Evolutionary conservation across 2,797 vertebrate species (phyloP).

Genomic region (Sebastes variabilis): DNA sequence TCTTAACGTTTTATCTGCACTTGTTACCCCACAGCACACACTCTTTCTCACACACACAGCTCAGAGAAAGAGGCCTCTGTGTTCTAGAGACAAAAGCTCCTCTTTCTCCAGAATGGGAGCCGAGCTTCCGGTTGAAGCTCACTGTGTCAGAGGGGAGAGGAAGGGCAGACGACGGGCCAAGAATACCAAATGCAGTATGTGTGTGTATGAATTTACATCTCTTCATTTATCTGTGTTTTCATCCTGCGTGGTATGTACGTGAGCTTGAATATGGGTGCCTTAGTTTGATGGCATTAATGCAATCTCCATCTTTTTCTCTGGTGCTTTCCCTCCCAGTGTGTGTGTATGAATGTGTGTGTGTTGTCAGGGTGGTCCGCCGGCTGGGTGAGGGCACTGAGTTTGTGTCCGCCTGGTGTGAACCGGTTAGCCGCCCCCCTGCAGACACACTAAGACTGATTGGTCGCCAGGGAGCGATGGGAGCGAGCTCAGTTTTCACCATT

Average conservation of each 20-base stretch:
- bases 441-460: constrained; percentile 65
- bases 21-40: constrained; percentile 61
- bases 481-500: constrained; percentile 67
- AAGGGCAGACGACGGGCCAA: constrained; percentile 80
- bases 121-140: constrained; percentile 88
- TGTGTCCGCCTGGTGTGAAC: constrained; percentile 80
- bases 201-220: constrained; percentile 28
- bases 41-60: constrained; percentile 39
- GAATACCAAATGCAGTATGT: constrained; percentile 77
- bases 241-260: constrained; percentile 13
- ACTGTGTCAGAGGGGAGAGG: constrained; percentile 85
- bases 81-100: constrained; percentile 86
- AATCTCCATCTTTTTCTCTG: constrained; percentile 15
- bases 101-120: constrained; percentile 83
- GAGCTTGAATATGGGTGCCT: constrained; percentile 33
- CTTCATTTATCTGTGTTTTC: constrained; percentile 41
- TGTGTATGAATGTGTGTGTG: constrained; percentile 8
- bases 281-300: constrained; percentile 35
- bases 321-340: constrained; percentile 20
- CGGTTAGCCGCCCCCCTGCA: constrained; percentile 65
- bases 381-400: constrained; percentile 80
- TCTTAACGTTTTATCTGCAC: constrained; percentile 75
- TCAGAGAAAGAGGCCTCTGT: constrained; percentile 83
- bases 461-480: constrained; percentile 66
- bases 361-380: constrained; percentile 61